Evolutionary conservation across 2,113 vertebrate species (phyloP), one percentile per base, ranked within the genome.

Genomic region (Orycteropus afer): DNA sequence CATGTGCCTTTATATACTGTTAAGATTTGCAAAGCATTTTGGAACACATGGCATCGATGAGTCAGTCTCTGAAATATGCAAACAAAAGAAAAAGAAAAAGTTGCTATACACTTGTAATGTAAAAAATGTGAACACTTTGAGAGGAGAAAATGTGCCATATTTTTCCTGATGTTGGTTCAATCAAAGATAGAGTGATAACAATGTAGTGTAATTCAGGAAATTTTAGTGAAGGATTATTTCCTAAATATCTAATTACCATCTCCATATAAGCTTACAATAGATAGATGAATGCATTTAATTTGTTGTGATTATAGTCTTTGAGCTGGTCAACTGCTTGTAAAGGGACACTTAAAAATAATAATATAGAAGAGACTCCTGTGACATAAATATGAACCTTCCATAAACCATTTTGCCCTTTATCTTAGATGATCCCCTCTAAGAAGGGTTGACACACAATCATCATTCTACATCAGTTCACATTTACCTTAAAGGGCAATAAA

Each of bases 171-270:
- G 51, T 29, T 8, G 85, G 49, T 34, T 87, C 32, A n/a, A 69
- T 83, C 17, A 86, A 91, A 86, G 37, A 76, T n/a, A 73, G 65
- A 53, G 9, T 29, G n/a, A 69, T 93, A 77, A 2, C 59, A 90
- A 47, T 81, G 91, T 88, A 93, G 85, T 45, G 11, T 53, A 55
- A 51, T 85, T 89, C 27, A 7, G 73, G 81, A 90, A 47, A 89
- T 73, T 94, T 95, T 55, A 69, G 76, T 81, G 13, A 97, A 55
- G 32, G 27, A 90, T 91, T 93, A 73, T 91, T 95, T 91, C 37
- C 37, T 82, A 87, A 90, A 61, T 94, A 84, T 29, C 59, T n/a
- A 79, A 49, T 90, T 17, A 59, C n/a, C 15, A 47, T 65, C 15
- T 90, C 29, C 74, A 14, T 32, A n/a, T 69, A 88, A 76, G 37